Conservation (phyloP, 2,797 vertebrate genomes). For the Taenioides sp. region DNA sequence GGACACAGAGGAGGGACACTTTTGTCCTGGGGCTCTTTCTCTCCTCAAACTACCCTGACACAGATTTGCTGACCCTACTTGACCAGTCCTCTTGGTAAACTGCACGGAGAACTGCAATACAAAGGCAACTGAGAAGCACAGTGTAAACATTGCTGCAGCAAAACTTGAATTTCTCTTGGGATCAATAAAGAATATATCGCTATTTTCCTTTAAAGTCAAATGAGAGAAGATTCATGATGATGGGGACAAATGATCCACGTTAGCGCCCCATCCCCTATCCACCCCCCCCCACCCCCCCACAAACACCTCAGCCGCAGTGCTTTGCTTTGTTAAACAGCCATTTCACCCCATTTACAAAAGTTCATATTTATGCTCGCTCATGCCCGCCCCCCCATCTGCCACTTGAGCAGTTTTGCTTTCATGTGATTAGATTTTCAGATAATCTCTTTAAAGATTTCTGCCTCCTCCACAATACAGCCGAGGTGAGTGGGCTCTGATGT, state of each 20-base stretch:
- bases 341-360: slow-evolving; percentile 2
- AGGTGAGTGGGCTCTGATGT: slow-evolving; percentile 10
- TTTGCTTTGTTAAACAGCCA: slow-evolving; percentile 18
- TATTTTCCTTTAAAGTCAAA: slow-evolving; percentile 26
- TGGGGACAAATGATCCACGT: slow-evolving; percentile 37
- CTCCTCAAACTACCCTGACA: too few relatives aligned
- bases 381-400: slow-evolving; percentile 8
- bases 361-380: slow-evolving; percentile 16
- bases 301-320: slow-evolving; percentile 11
- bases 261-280: slow-evolving; percentile 35
- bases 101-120: too few relatives aligned
- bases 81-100: too few relatives aligned
- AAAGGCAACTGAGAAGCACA: too few relatives aligned
- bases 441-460: slow-evolving; percentile 13
- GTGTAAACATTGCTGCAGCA: too few relatives aligned
- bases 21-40: too few relatives aligned
- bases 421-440: slow-evolving; percentile 17
- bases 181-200: neutral
- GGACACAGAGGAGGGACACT: too few relatives aligned
- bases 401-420: slow-evolving; percentile 14
- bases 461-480: neutral
- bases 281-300: slow-evolving; percentile 4
- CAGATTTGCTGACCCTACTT: too few relatives aligned
- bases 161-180: too few relatives aligned
- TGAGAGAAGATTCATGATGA: slow-evolving; percentile 29